Conservation (phyloP, 2,797 vertebrate genomes). For the Oreortyx pictus region DNA sequence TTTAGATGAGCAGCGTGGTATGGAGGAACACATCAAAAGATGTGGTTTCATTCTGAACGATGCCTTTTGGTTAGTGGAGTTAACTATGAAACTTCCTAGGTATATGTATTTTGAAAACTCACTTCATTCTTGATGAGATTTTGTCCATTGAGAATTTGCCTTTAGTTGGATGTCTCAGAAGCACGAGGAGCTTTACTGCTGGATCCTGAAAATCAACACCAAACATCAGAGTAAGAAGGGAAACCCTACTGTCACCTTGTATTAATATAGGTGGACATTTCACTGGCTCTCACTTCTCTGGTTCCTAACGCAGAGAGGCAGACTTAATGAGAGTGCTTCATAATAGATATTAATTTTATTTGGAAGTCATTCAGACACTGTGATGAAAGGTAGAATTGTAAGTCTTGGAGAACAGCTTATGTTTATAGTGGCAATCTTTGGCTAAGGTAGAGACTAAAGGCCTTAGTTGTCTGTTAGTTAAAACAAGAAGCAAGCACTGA, state of each 20-base stretch:
- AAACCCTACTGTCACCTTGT: neutral
- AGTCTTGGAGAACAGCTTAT: neutral
- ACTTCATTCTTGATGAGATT: neutral
- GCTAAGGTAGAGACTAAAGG: neutral
- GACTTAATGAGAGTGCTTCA: neutral
- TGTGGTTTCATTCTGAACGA: conserved; percentile 3
- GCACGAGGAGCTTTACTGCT: neutral
- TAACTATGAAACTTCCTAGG: neutral
- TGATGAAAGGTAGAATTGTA: neutral
- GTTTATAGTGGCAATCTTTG: neutral
- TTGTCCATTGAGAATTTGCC: neutral
- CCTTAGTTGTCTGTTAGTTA: neutral
- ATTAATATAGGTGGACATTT: neutral
- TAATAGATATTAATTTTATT: conserved; percentile 2
- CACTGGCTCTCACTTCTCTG: neutral
- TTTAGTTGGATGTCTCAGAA: neutral
- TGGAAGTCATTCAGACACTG: neutral
- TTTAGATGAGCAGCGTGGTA: neutral
- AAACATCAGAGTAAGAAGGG: neutral
- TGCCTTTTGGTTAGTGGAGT: neutral
- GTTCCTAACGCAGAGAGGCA: neutral
- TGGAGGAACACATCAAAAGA: neutral
- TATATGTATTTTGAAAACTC: neutral
- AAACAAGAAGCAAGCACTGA: neutral
- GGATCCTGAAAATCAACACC: neutral